Base-by-base conservation (phyloP, 2,888 invertebrate genomes). In the Parnassius smintheus region DNA sequence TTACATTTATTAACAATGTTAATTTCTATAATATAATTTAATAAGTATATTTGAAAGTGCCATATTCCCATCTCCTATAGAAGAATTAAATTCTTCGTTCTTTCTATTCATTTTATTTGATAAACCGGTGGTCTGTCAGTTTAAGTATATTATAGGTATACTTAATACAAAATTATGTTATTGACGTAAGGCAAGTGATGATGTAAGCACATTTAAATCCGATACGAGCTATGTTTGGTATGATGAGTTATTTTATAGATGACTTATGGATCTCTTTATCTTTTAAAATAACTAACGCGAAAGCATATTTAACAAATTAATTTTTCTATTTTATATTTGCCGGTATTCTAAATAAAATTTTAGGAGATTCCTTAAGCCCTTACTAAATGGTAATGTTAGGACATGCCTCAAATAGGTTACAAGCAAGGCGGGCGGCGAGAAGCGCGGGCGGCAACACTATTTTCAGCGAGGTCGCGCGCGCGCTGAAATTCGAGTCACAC, bases 331-430 rank as follows among this genome's bases (percentile, higher is more conserved):
- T 83, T 79, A 88, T 82, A 82, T 88, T 83, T 86, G 85, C 76
- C 88, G 88, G 75, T 83, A 70, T 72, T 79, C 83, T 83, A 89
- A 81, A 89, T 87, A 86, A 86, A 18, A 85, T 86, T 80, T 79
- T 78, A 78, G 81, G 78, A 81, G 83, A 90, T 91, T 90, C 87
- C 88, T 86, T 86, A 88, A 88, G 85, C 73, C 84, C 86, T 89
- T 90, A 89, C 91, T 88, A 90, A 91, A 90, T 88, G 88, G 85
- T 84, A 83, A 77, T 80, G 81, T 75, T 81, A 82, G 80, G 69
- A 82, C 80, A 83, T 80, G 87, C 88, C 91, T 88, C 91, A 91
- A 90, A 92, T 92, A 92, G 91, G 86, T 81, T 80, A 82, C 72
- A 77, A 74, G 83, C 69, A 68, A 67, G 71, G 75, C 69, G 73